Base-by-base conservation (phyloP, 2,113 vertebrate species). In the Emydocephalus ijimae region DNA sequence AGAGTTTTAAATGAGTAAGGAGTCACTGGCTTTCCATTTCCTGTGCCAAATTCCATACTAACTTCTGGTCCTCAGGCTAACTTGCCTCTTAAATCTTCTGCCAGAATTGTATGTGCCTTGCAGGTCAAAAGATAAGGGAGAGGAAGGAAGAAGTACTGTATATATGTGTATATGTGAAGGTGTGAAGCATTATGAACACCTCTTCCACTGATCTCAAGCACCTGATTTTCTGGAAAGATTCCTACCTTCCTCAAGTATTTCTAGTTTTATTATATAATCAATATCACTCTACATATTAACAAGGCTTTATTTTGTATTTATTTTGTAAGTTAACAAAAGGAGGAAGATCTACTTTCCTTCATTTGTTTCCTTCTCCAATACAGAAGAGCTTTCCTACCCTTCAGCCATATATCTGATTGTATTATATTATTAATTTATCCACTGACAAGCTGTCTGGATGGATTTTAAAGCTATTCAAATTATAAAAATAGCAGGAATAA, bases 21-120 rank as follows among this genome's bases (percentile, higher is more conserved):
- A 55, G 12, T 92, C 89, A 93, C 52, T 15, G 55, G 18, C 11
- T 50, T 21, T 54, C 7, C 24, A 87, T 90, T 95, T 87, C 57
- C 93, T 91, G 39, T 74, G 9, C 90, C 90, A 94, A 94, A 94
- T 26, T 88, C 10, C 61, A 54, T 21, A 8, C 34, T 45, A 23
- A 81, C 57, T 85, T 91, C 87, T 89, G 64, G 4, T 93, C 74
- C 34, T 89, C 26, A 69, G 90, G 69, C 48, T 50, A 86, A 89
- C 56, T 21, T 90, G 57, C 20, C 52, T 91, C 54, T 14, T 39
- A 81, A 81, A 69, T 18, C 43, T 85, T 39, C 61, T 56, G 34
- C n/a, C 21, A 90, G 85, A 91, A 88, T 26, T 90, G 34, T 54
- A 7, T 26, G 3, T 89, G 11, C 69, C 56, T 88, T 89, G 57